Conservation (phyloP, 2,888 invertebrate species). For the Diarsia dahlii region DNA sequence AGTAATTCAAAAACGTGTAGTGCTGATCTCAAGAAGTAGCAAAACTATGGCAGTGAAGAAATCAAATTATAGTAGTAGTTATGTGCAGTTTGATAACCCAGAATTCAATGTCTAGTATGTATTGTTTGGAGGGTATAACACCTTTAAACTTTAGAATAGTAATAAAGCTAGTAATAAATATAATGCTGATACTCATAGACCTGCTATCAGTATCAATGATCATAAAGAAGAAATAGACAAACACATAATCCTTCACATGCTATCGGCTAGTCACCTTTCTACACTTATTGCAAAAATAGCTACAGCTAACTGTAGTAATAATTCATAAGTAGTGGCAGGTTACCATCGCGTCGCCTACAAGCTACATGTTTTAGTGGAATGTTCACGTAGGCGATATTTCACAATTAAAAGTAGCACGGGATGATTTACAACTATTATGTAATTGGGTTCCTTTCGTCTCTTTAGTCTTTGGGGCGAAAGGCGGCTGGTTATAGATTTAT, state of each 20-base stretch:
- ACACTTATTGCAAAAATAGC: constrained; percentile 14
- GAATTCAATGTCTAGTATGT: too few relatives aligned
- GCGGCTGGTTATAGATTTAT: background rate
- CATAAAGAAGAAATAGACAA: background rate
- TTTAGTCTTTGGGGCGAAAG: background rate
- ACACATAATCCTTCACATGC: background rate
- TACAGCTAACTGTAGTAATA: constrained; percentile 21
- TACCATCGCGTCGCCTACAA: constrained; percentile 44
- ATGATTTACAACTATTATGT: constrained; percentile 27
- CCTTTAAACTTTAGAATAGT: background rate
- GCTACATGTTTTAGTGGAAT: constrained; percentile 49
- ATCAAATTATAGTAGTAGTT: background rate
- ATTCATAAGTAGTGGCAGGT: constrained; percentile 43
- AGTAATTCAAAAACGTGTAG: background rate
- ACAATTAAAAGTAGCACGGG: constrained; percentile 52
- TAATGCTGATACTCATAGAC: background rate
- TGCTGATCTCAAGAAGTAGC: background rate
- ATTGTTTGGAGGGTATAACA: too few relatives aligned
- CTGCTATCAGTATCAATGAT: background rate
- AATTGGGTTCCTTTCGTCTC: constrained; percentile 17
- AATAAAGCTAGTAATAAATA: background rate
- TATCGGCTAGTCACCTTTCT: background rate
- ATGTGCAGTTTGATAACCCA: background rate
- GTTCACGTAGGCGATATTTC: constrained; percentile 43
- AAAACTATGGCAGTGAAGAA: background rate